A percentile compares a stretch with the other conserved stretches of the same genome.
Evolutionary conservation across 2,888 invertebrate species (phyloP).

Genomic region (Macrosoma leucophasiata): DNA sequence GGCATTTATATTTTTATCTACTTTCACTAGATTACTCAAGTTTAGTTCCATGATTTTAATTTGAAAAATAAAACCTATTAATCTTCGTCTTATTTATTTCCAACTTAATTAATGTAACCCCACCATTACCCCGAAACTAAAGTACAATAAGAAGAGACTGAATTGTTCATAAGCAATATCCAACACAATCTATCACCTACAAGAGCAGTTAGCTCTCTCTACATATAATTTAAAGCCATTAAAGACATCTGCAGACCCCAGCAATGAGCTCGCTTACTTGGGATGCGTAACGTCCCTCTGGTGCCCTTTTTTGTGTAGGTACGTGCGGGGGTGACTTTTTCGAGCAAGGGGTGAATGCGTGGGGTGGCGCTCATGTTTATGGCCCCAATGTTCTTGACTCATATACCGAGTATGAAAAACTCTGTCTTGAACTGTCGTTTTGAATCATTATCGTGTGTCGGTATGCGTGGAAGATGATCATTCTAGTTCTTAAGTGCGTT

Average conservation of each 20-base stretch:
- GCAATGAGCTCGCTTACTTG: slow-evolving; percentile 69
- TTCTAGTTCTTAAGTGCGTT: slow-evolving; percentile 13
- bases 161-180: slow-evolving; percentile 30
- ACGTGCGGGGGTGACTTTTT: slow-evolving; percentile 74
- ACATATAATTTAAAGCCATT: slow-evolving; percentile 75
- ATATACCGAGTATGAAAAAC: slow-evolving; percentile 69
- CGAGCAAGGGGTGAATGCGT: slow-evolving; percentile 69
- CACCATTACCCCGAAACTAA: slow-evolving; percentile 8
- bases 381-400: slow-evolving; percentile 69
- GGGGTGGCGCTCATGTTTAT: slow-evolving; percentile 65
- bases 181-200: slow-evolving; percentile 59
- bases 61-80: too few relatives aligned
- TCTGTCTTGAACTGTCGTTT: slow-evolving; percentile 57
- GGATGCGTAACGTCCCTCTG: slow-evolving; percentile 69
- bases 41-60: too few relatives aligned
- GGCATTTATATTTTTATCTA: too few relatives aligned
- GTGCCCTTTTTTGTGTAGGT: slow-evolving; percentile 70
- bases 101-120: slow-evolving; percentile 5
- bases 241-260: slow-evolving; percentile 73
- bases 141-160: not conserved
- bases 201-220: slow-evolving; percentile 68
- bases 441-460: slow-evolving; percentile 54
- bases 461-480: slow-evolving; percentile 36
- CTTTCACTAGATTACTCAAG: too few relatives aligned
- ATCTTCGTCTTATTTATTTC: slow-evolving; percentile 1